Evolutionary conservation across 2,888 invertebrate genomes (phyloP).

Genomic region (Philereme transversata): DNA sequence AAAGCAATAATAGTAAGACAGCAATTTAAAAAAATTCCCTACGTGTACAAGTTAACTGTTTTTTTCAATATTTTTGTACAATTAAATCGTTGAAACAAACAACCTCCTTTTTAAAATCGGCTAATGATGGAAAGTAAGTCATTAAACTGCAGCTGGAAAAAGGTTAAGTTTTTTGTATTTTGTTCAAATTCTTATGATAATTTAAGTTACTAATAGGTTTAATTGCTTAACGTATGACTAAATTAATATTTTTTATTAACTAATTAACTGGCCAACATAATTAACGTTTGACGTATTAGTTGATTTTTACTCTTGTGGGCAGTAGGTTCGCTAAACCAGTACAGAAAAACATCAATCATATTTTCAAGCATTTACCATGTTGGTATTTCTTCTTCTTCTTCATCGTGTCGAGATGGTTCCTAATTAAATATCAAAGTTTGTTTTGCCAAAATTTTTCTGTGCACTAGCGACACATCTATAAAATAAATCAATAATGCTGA

Average conservation of each 20-base stretch:
- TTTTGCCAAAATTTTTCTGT: too few relatives aligned
- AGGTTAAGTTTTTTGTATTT: conserved; percentile 20
- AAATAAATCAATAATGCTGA: too few relatives aligned
- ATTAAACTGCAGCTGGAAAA: conserved; percentile 32
- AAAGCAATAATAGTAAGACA: conserved; percentile 10
- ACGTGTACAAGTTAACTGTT: not conserved
- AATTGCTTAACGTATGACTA: conserved; percentile 1
- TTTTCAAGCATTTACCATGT: too few relatives aligned
- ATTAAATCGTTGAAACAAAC: conserved; percentile 8
- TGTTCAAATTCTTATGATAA: conserved; percentile 8
- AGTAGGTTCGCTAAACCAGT: too few relatives aligned
- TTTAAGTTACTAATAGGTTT: conserved; percentile 6
- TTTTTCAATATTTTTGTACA: conserved; percentile 11
- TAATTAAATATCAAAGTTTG: too few relatives aligned
- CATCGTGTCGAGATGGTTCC: too few relatives aligned
- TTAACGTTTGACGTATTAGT: not conserved
- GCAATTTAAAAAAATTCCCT: conserved; percentile 1
- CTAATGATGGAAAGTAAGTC: conserved; percentile 33
- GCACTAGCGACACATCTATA: too few relatives aligned
- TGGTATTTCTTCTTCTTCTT: too few relatives aligned
- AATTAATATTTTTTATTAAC: not conserved
- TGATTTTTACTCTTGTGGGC: too few relatives aligned
- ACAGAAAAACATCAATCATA: too few relatives aligned
- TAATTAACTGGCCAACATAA: not conserved
- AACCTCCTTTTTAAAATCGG: conserved; percentile 5